Evolutionary conservation across 2,888 invertebrate genomes (phyloP), one percentile per base, ranked within the genome.

Genomic region (Stegophylla sp.): DNA sequence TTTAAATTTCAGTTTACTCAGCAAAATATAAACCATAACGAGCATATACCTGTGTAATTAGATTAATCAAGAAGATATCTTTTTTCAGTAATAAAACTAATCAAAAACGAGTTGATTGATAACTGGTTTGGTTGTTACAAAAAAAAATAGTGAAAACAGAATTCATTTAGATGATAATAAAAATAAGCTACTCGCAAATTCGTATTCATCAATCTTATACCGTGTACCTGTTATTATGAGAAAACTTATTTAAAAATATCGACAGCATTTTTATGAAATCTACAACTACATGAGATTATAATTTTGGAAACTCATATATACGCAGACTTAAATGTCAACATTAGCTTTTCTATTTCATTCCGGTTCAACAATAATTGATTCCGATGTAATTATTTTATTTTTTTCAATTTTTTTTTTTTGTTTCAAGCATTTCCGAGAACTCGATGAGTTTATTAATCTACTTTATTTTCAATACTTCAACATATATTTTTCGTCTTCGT

Each of bases 61-160:
- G 61, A 74, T 74, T 74, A 74, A 74, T 74, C 74, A 63, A 63
- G 61, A 48, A 74, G 74, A 74, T 74, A 74, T 63, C 3, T 20
- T 74, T 45, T 73, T 56, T 23, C 5, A 34, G 26, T 48, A 28
- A 74, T 63, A 74, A 63, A 45, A 63, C 48, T 63, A 63, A 48
- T 48, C 74, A 26, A 73, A 73, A 73, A 61, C 73, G 15, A 73
- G 73, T 74, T 48, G 45, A 63, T 74, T 74, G 74, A 74, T 74
- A 63, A 74, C 74, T 74, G 73, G 73, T 74, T 74, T 74, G 43
- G 15, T 61, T n/a, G 61, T 74, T 28, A 61, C 9, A 20, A 53
- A 56, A 17, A 56, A 56, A 72, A 41, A 64, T 43, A 64, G 12
- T 41, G 45, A 61, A 34, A 61, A 74, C 59, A 45, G 20, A 20